Conservation (phyloP, 2,888 invertebrate species). For the Subacronicta megacephala region DNA sequence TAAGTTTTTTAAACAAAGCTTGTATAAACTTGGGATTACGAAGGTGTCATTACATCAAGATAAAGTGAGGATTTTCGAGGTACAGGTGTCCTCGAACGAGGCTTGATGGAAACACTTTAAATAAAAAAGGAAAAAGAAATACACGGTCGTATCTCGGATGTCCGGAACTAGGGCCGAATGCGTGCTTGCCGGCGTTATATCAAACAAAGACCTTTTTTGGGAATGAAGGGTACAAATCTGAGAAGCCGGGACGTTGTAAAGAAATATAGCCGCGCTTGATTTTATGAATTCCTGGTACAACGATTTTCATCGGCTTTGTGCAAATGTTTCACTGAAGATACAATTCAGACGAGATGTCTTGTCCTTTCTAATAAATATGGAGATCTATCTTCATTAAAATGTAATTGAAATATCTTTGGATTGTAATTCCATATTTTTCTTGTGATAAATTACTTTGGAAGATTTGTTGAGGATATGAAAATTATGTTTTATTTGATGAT, state of each 20-base stretch:
- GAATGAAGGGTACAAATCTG: constrained; percentile 54
- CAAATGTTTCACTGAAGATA: constrained; percentile 44
- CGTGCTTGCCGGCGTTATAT: constrained; percentile 56
- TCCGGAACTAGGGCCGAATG: constrained; percentile 37
- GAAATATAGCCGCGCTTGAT: constrained; percentile 39
- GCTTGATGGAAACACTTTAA: constrained; percentile 46
- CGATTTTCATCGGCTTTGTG: constrained; percentile 46
- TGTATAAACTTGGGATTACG: constrained; percentile 54
- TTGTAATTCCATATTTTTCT: constrained; percentile 1
- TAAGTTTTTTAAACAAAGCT: constrained; percentile 24
- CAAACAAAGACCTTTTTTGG: constrained; percentile 55
- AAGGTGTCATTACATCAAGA: constrained; percentile 37
- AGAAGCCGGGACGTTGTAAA: constrained; percentile 29
- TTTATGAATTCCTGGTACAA: constrained; percentile 42
- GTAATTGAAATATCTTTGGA: constrained; percentile 3
- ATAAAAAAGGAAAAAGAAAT: constrained; percentile 37
- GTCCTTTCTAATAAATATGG: constrained; percentile 6
- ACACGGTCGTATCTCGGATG: constrained; percentile 22
- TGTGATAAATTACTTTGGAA: neutral
- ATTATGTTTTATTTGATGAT: no score
- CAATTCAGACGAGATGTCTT: constrained; percentile 21
- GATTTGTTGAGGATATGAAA: neutral
- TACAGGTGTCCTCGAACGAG: constrained; percentile 48
- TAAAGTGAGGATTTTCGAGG: constrained; percentile 41
- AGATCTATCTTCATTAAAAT: constrained; percentile 26